Evolutionary conservation across 2,888 invertebrate species (phyloP).

Genomic region (Parelbella ahira): DNA sequence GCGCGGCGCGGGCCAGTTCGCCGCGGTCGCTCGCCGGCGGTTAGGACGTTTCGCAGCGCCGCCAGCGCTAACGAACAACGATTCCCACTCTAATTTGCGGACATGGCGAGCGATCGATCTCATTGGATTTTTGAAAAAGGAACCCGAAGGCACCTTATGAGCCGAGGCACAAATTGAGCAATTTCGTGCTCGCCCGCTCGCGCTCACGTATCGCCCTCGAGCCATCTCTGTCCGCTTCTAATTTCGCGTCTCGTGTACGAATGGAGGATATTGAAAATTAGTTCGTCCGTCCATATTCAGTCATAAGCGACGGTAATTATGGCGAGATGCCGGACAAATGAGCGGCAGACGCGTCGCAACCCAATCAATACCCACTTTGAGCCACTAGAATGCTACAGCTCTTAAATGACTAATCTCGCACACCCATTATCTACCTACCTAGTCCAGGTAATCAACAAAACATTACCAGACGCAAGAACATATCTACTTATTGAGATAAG

Average conservation of each 20-base stretch:
- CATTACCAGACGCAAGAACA: too few relatives aligned
- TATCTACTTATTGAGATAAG: too few relatives aligned
- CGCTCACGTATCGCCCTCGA: conserved; percentile 38
- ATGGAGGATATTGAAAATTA: conserved; percentile 58
- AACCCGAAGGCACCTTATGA: conserved; percentile 63
- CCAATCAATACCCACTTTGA: too few relatives aligned
- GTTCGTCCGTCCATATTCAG: conserved; percentile 38
- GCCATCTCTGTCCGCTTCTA: conserved; percentile 33
- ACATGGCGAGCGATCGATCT: conserved; percentile 78
- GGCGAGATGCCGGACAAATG: conserved; percentile 5
- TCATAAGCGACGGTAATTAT: conserved; percentile 17
- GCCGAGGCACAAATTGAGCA: conserved; percentile 75
- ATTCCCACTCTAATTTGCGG: conserved; percentile 78
- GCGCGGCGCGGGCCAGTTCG: conserved; percentile 34
- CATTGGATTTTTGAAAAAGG: conserved; percentile 77
- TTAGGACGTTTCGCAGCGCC: conserved; percentile 40
- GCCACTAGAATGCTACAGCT: too few relatives aligned
- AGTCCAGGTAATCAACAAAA: too few relatives aligned
- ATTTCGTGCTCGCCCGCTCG: conserved; percentile 65
- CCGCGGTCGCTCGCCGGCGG: conserved; percentile 28
- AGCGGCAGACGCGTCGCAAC: too few relatives aligned
- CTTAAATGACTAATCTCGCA: too few relatives aligned
- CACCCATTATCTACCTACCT: too few relatives aligned
- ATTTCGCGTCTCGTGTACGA: conserved; percentile 44
- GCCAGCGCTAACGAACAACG: conserved; percentile 67